Evolutionary conservation across 2,797 vertebrate species (phyloP).

Genomic region (Sardinella longiceps): DNA sequence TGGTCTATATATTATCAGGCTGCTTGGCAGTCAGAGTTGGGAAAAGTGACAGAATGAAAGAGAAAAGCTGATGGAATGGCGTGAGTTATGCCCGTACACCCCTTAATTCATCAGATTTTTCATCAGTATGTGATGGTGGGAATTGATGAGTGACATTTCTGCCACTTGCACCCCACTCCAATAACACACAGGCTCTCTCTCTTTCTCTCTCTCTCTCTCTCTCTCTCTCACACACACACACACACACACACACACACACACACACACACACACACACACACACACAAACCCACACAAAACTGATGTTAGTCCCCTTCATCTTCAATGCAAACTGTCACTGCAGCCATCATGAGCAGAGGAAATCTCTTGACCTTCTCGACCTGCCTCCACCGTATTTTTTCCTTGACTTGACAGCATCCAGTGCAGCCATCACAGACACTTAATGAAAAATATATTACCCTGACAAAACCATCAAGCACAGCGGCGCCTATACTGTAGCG

Average conservation of each 20-base stretch:
- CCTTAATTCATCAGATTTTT: background rate
- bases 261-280: background rate
- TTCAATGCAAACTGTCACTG: background rate
- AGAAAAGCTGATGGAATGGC: background rate
- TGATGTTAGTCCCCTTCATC: background rate
- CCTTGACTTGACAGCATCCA: background rate
- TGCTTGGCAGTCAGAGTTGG: background rate
- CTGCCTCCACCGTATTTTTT: background rate
- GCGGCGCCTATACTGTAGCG: background rate
- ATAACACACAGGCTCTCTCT: no score
- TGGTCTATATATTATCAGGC: background rate
- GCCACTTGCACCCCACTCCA: background rate
- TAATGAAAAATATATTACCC: background rate
- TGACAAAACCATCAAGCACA: background rate
- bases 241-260: no score
- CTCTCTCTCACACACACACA: background rate
- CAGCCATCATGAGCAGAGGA: background rate
- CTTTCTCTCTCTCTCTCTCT: no score
- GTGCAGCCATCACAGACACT: background rate
- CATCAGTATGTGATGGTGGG: background rate
- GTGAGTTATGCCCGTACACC: background rate
- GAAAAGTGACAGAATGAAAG: background rate
- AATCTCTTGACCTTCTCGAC: background rate
- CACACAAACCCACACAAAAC: background rate
- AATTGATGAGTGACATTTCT: conserved; percentile 1